phyloP scores from a whole-genome alignment of 2,113 vertebrate species.

The Eclectus roratus region DNA sequence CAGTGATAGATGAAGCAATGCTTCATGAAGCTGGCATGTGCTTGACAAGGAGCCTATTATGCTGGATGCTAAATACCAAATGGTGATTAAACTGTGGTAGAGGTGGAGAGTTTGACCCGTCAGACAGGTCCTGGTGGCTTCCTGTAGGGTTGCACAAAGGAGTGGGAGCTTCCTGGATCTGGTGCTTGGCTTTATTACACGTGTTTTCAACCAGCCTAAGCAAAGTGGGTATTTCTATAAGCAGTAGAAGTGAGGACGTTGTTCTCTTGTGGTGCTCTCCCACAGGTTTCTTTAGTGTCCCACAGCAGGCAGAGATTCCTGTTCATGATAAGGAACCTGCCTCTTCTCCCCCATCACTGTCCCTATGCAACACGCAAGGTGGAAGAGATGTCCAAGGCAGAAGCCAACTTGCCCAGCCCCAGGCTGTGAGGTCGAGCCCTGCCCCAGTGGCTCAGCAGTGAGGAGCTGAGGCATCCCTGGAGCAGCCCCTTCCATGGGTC shows the following conservation, averaged over 20 bases:
- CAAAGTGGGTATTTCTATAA: rapidly evolving
- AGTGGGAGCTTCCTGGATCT: rapidly evolving
- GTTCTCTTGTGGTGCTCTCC: neutral
- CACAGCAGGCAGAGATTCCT: neutral
- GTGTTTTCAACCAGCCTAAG: rapidly evolving
- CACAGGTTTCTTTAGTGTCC: neutral
- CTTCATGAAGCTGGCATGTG: neutral
- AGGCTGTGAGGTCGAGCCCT: neutral
- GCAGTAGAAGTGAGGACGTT: neutral
- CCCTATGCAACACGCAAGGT: neutral
- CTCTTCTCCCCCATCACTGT: rapidly evolving
- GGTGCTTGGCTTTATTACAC: neutral
- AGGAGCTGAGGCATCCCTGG: neutral
- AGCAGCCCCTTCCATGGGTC: neutral
- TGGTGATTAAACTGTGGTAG: neutral
- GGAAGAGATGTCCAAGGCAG: neutral
- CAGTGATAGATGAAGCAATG: constrained; percentile 48
- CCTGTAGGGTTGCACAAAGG: neutral
- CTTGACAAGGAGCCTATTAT: neutral
- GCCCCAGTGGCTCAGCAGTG: rapidly evolving
- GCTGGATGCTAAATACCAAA: constrained; percentile 8
- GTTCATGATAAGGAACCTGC: rapidly evolving
- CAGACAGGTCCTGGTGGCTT: neutral
- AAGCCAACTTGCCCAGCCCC: neutral
- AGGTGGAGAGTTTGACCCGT: neutral